Percentiles rank a stretch among this genome's conserved stretches.
Conservation (phyloP, 2,797 vertebrate species). For the Momotus momota region DNA sequence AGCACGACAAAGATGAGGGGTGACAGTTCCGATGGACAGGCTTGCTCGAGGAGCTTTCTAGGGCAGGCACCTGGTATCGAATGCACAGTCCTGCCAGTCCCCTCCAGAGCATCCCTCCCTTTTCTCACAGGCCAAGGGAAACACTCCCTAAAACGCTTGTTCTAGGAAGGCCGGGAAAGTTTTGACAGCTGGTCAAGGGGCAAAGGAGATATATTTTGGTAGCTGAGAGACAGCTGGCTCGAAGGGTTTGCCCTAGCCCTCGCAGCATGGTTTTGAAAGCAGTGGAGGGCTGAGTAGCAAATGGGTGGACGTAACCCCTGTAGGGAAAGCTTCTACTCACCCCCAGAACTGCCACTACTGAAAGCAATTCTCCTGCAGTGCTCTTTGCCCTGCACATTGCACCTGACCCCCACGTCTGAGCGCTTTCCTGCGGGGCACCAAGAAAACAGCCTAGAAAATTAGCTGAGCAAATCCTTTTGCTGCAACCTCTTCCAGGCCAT, state of each 20-base stretch:
- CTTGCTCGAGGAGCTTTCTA: background rate
- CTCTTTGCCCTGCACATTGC: background rate
- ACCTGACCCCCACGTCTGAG: accelerated
- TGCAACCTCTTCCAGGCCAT: background rate
- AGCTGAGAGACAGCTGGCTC: slow-evolving; percentile 25
- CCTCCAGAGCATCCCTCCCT: background rate
- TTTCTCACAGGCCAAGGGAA: background rate
- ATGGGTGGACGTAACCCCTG: background rate
- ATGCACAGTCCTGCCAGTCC: accelerated
- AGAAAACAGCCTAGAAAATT: background rate
- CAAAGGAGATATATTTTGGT: slow-evolving; percentile 48
- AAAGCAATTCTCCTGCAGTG: background rate
- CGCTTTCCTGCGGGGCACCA: accelerated
- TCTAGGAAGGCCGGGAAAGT: background rate
- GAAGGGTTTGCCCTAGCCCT: slow-evolving; percentile 1
- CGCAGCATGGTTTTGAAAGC: slow-evolving; percentile 34
- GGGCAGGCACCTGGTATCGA: background rate
- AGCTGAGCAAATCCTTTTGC: background rate
- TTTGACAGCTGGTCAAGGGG: slow-evolving; percentile 55
- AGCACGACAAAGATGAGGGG: background rate
- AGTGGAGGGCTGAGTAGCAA: background rate
- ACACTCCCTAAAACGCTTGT: background rate
- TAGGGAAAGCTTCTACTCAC: background rate
- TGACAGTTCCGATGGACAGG: background rate
- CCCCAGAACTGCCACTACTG: background rate